These are phyloP conservation scores for Drosophila bocki DNA, from an alignment of 1,140 invertebrate genomes.

Conservation along the genomic window DNA sequence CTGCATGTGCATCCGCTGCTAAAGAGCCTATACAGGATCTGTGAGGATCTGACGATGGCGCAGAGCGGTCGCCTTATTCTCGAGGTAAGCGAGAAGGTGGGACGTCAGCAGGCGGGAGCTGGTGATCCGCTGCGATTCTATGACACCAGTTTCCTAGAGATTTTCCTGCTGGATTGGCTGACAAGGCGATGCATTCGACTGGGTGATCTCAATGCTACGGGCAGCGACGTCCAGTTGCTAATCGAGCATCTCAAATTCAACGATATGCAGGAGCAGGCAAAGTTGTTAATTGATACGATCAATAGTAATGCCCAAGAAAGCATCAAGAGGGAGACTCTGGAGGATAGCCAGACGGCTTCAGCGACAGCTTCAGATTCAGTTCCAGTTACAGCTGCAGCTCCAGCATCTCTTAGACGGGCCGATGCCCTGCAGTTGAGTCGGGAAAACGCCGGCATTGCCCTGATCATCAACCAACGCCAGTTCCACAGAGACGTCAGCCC, in stretches of 20 bases:
- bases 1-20: constrained; percentile 75
- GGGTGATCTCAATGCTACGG: constrained; percentile 55
- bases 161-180: constrained; percentile 77
- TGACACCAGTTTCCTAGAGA: constrained; percentile 67
- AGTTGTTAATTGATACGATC: constrained; percentile 59
- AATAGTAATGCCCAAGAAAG: constrained; percentile 47
- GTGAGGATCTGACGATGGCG: constrained; percentile 62
- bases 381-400: not conserved
- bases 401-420: not conserved
- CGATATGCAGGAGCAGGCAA: constrained; percentile 54
- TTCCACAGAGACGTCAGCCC: constrained; percentile 58
- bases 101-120: not conserved
- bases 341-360: constrained; percentile 1
- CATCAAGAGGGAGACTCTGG: not conserved
- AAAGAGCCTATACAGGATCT: constrained; percentile 69
- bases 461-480: constrained; percentile 78
- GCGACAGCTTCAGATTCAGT: no score
- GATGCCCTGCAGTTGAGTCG: constrained; percentile 43
- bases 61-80: constrained; percentile 64
- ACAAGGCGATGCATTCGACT: constrained; percentile 46
- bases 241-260: constrained; percentile 77
- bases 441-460: constrained; percentile 60
- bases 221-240: constrained; percentile 62
- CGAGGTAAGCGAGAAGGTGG: constrained; percentile 50
- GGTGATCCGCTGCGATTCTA: constrained; percentile 68